Base-by-base conservation (phyloP, 2,113 vertebrate species). In the Grammomys dolichurus region DNA sequence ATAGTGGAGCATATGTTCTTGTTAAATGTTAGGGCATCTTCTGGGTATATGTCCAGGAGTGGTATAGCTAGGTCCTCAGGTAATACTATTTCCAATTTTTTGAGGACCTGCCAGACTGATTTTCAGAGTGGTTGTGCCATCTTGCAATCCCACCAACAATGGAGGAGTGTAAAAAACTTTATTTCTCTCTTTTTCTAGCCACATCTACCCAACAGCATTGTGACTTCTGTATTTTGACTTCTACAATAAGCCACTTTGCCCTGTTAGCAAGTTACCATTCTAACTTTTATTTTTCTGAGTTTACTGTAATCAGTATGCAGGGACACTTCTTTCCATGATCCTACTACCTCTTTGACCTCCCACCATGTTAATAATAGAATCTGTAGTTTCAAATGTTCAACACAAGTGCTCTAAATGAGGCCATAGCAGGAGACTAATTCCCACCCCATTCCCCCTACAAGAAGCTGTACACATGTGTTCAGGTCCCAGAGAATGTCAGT, bases 401-500 rank as follows among this genome's bases (percentile, higher is more conserved):
- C 31, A 26, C 33, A 87, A 87, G 17, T 70, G 58, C 24, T 65
- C 26, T 65, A 46, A 84, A 46, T 31, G 54, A 82, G 56, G 54
- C 36, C 36, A 60, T 40, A 60, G 36, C 22, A 63, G 56, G 28
- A 22, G 56, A 84, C 13, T 43, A 43, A 60, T 84, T 84, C 13
- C 20, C 14, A 43, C 24, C 24, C 13, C 24, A 24, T 63, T n/a
- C 56, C 13, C 81, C 28, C 4, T 14, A 8, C 7, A 24, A 20
- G 36, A 33, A 63, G 12, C 16, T n/a, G 14, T 3, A 0, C 0
- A 31, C 1, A 43, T 20, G 0, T 24, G 17, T 54, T 48, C 54
- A 20, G 33, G 12, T 1, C 31, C 26, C 2, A 20, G 69, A 92
- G 36, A 3, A 10, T 19, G 9, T 8, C 7, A 36, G 5, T 22